Conservation (phyloP, 2,797 vertebrate species). For the Iguana delicatissima region DNA sequence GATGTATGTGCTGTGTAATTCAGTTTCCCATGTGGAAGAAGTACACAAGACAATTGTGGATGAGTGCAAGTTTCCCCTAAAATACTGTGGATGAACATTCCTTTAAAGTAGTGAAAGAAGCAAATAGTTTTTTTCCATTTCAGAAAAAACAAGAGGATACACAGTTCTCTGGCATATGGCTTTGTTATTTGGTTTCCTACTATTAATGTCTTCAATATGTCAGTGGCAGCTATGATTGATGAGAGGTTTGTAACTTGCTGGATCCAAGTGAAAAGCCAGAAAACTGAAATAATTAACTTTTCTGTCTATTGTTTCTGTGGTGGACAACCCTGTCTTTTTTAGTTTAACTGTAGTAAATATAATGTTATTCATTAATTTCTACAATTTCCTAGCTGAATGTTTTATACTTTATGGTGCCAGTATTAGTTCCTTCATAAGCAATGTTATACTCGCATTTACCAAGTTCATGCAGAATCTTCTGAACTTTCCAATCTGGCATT, state of each 20-base stretch:
- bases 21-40: not conserved
- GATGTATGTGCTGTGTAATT: not conserved
- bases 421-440: not conserved
- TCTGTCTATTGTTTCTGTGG: not conserved
- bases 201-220: not conserved
- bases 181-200: not conserved
- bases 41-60: not conserved
- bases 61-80: not conserved
- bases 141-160: not conserved
- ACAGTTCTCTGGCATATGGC: not conserved
- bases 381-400: not conserved
- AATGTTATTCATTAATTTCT: not conserved
- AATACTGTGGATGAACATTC: not conserved
- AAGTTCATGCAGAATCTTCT: not conserved
- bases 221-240: conserved; percentile 11
- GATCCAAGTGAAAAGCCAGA: not conserved
- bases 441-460: not conserved
- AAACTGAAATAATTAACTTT: not conserved
- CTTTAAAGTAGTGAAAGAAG: conserved; percentile 6
- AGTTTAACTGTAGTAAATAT: conserved; percentile 3
- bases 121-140: not conserved
- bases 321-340: not conserved
- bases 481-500: not conserved
- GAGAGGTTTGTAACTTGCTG: not conserved
- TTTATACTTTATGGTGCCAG: not conserved